Base-by-base conservation (phyloP, 2,797 vertebrate genomes). In the Tympanoctomys barrerae region DNA sequence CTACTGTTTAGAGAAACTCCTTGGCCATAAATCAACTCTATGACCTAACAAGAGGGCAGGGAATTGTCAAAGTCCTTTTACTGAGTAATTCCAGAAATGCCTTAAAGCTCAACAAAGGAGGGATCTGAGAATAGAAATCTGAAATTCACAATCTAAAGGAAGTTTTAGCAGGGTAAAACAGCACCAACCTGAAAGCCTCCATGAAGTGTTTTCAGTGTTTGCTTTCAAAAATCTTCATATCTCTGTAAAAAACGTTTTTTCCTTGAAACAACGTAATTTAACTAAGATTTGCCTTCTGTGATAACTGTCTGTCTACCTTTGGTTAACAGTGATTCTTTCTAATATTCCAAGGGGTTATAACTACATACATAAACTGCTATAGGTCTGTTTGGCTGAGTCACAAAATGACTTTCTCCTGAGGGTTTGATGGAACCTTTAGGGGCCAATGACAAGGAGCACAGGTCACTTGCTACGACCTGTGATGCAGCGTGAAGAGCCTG, bases 311-410 rank as follows among this genome's bases (percentile, higher is more conserved):
- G 97, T 98, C 98, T 98, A 98, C 98, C 98, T 98, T 97, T 96
- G 97, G 90, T 98, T 98, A 97, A 97, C 98, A 98, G 94, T 87
- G 96, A 86, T 97, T 97, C 97, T 98, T 96, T 98, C 94, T 98
- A 97, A 81, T 71, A 81, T 97, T 97, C 97, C 90, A 97, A 97
- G 93, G 97, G 98, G 98, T 97, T 97, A 98, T 98, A 42, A 42
- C 5, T 99, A 99, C 94, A 98, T 99, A 99, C 99, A 99, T 99
- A 99, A 97, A 99, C 98, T 98, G 99, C 99, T 99, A 99, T 99
- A 99, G 99, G 99, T 99, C 99, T 98, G 97, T 98, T 98, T 98
- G 98, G 98, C 98, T 98, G 96, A 97, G 98, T 98, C 98, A 98
- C 97, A 97, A 97, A 98, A 98, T 98, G 97, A 97, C 97, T 98